These are phyloP conservation scores for Pyrochroa serraticornis DNA, from an alignment of 2,888 invertebrate genomes.

Conservation along the genomic window DNA sequence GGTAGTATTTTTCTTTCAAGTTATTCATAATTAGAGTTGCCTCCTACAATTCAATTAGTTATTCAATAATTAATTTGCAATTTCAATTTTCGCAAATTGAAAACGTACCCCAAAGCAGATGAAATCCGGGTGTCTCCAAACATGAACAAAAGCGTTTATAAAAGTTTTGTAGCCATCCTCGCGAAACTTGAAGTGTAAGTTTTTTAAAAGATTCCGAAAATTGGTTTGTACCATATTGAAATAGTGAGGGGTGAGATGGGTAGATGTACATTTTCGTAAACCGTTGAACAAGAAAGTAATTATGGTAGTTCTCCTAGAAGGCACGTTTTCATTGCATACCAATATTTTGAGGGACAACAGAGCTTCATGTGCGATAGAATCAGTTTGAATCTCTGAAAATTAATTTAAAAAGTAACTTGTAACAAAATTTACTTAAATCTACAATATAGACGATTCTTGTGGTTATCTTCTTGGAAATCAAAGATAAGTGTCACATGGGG, in stretches of 20 bases:
- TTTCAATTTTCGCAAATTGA: constrained; percentile 2
- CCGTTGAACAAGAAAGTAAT: constrained; percentile 22
- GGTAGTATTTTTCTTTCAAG: constrained; percentile 22
- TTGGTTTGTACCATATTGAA: constrained; percentile 15
- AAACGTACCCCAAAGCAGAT: constrained; percentile 15
- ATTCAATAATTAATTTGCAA: background rate
- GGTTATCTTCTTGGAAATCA: too few species aligned
- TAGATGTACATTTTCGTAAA: constrained; percentile 8
- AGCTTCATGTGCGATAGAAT: constrained; percentile 1
- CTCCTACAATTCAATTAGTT: too few species aligned
- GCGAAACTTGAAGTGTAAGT: constrained; percentile 16
- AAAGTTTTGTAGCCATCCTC: constrained; percentile 23
- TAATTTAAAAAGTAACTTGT: too few species aligned
- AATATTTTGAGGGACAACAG: constrained; percentile 18
- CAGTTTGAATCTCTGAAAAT: background rate
- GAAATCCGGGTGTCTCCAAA: constrained; percentile 15
- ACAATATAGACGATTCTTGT: too few species aligned
- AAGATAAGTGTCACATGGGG: too few species aligned
- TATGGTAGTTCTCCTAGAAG: constrained; percentile 8
- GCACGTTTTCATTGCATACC: constrained; percentile 5
- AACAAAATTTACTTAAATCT: too few species aligned
- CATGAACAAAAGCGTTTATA: constrained; percentile 25
- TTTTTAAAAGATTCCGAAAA: constrained; percentile 19
- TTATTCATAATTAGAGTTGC: constrained; percentile 23
- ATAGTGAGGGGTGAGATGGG: constrained; percentile 5